Evolutionary conservation across 2,113 vertebrate species (phyloP), one percentile per base, ranked within the genome.

Genomic region (Anolis carolinensis): DNA sequence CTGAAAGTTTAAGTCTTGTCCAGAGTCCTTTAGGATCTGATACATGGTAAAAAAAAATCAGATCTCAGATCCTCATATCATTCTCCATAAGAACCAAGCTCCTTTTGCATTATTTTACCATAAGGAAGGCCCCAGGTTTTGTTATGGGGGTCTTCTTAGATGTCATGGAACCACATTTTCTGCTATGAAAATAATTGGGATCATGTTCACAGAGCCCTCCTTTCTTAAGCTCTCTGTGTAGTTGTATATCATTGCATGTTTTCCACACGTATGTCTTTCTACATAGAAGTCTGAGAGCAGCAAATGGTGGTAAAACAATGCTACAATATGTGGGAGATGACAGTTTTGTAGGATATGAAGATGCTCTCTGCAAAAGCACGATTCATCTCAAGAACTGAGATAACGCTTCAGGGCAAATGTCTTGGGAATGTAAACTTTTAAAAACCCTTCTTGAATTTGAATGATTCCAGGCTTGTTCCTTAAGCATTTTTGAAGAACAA

Each of bases 371-470:
- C 76, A 63, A 67, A 59, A 62, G 65, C 62, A 13, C 79, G 82
- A 75, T 81, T 68, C 62, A 79, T 50, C 34, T 81, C 62, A 84
- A 89, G 86, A 52, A 5, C 70, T 78, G 0, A 36, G 87, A 70
- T 76, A 91, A 85, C 70, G 32, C 3, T 23, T 73, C 81, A 83
- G 76, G 88, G 65, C 50, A 83, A 36, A 77, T 86, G 65, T 52
- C 87, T 83, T 86, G 55, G 5, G 83, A 82, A 16, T 30, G 13
- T 72, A 75, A 44, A 3, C 77, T 83, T 16, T 55, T 79, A 44
- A 83, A 88, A 73, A 65, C 83, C 78, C 36, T 14, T 3, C 74
- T 14, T 50, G 78, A 88, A 91, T 90, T n/a, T 6, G 83, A n/a
- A 6, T 72, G 62, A 55, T 84, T 91, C 75, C n/a, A 79, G 72